Percentiles rank a stretch among this genome's conserved stretches.
phyloP scores from a whole-genome alignment of 1,140 invertebrate genomes.

The Papilio glaucus region DNA sequence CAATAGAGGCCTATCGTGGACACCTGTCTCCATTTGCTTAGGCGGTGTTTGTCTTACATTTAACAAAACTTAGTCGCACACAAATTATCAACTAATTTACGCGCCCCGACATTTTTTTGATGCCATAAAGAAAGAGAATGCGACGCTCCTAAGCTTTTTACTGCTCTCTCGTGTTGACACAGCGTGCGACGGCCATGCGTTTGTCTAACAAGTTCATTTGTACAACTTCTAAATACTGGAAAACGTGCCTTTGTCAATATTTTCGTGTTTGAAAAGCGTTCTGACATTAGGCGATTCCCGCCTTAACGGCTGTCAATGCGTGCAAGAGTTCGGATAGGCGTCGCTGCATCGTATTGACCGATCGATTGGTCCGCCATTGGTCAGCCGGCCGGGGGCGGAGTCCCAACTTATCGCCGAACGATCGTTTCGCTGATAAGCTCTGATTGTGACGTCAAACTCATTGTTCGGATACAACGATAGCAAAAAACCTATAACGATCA shows the following conservation, averaged over 20 bases:
- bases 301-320: constrained; percentile 31
- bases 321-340: constrained; percentile 27
- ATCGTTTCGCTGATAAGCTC: constrained; percentile 27
- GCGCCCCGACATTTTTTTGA: constrained; percentile 68
- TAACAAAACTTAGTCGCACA: constrained; percentile 80
- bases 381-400: constrained; percentile 25
- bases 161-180: constrained; percentile 58
- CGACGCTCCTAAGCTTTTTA: constrained; percentile 71
- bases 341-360: constrained; percentile 31
- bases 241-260: constrained; percentile 58
- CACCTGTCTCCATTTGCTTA: constrained; percentile 82
- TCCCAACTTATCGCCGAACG: constrained; percentile 19
- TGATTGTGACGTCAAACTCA: constrained; percentile 29
- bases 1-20: constrained; percentile 72
- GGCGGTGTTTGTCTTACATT: constrained; percentile 76
- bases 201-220: constrained; percentile 46
- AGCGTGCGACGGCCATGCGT: constrained; percentile 50
- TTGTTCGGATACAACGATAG: constrained; percentile 20
- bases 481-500: constrained; percentile 23
- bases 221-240: constrained; percentile 47
- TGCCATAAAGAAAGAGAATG: constrained; percentile 57
- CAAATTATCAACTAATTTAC: constrained; percentile 83
- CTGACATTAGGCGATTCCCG: constrained; percentile 8
- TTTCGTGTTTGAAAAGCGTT: constrained; percentile 40
- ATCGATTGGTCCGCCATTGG: constrained; percentile 36